Percentiles rank a stretch among this genome's conserved stretches.
phyloP scores from a whole-genome alignment of 2,113 vertebrate species.

The Nycticorax nycticorax region DNA sequence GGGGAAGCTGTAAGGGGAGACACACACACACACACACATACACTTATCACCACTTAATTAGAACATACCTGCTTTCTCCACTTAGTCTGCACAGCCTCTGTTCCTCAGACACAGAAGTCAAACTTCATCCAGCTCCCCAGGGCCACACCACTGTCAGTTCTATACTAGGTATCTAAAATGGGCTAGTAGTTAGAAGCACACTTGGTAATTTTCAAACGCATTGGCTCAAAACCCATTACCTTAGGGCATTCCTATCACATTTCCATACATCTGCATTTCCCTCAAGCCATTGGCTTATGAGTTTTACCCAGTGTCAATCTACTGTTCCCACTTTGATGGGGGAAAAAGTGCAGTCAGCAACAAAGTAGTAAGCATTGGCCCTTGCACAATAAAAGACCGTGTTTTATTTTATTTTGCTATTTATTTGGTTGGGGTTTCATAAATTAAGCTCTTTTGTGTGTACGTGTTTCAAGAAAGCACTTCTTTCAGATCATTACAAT shows the following conservation, averaged over 20 bases:
- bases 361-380: background rate
- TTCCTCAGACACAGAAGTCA: background rate
- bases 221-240: conserved; percentile 6
- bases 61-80: background rate
- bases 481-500: conserved; percentile 52
- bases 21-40: too few species aligned
- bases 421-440: conserved; percentile 37
- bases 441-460: conserved; percentile 30
- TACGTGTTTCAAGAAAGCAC: conserved; percentile 1
- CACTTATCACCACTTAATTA: background rate
- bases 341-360: conserved; percentile 41
- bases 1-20: background rate
- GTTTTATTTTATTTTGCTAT: conserved; percentile 31
- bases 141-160: background rate
- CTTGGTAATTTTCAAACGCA: background rate
- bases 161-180: background rate
- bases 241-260: conserved; percentile 23
- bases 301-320: conserved; percentile 17
- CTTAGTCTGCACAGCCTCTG: background rate
- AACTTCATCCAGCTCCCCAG: background rate
- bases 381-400: background rate
- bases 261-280: conserved; percentile 53
- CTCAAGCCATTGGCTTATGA: conserved; percentile 20
- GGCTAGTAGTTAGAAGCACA: background rate
- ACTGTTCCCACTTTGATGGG: background rate